phyloP scores from a whole-genome alignment of 2,797 vertebrate genomes.

The Sternarchorhynchus goeldii region DNA sequence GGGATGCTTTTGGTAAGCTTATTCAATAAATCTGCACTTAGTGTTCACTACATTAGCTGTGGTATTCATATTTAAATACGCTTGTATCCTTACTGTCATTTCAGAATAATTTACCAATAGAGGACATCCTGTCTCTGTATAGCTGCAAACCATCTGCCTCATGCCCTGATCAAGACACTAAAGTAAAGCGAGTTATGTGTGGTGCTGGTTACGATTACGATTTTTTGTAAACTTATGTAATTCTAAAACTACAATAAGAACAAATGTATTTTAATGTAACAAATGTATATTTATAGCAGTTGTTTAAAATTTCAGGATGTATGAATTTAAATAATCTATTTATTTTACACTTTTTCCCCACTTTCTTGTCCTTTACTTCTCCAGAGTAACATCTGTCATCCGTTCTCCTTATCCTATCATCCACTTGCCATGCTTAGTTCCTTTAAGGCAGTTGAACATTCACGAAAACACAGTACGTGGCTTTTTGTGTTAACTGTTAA shows the following conservation, averaged over 20 bases:
- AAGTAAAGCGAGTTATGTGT: conserved; percentile 68
- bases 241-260: not conserved
- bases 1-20: conserved; percentile 82
- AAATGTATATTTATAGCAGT: conserved; percentile 2
- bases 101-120: conserved; percentile 81
- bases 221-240: not conserved
- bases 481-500: not conserved
- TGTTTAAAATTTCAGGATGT: not conserved
- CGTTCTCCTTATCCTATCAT: conserved; percentile 80
- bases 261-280: not conserved
- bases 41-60: not conserved
- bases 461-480: conserved; percentile 75
- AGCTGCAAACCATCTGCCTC: conserved; percentile 69
- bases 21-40: not conserved
- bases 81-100: not conserved
- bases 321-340: not conserved
- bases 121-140: conserved; percentile 84
- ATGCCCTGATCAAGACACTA: conserved; percentile 63
- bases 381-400: conserved; percentile 71
- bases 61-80: not conserved
- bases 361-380: not conserved
- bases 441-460: conserved; percentile 78
- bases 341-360: not conserved
- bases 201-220: not conserved
- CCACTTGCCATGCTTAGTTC: conserved; percentile 85